Evolutionary conservation across 2,888 invertebrate genomes (phyloP).

Genomic region (Leucania comma): DNA sequence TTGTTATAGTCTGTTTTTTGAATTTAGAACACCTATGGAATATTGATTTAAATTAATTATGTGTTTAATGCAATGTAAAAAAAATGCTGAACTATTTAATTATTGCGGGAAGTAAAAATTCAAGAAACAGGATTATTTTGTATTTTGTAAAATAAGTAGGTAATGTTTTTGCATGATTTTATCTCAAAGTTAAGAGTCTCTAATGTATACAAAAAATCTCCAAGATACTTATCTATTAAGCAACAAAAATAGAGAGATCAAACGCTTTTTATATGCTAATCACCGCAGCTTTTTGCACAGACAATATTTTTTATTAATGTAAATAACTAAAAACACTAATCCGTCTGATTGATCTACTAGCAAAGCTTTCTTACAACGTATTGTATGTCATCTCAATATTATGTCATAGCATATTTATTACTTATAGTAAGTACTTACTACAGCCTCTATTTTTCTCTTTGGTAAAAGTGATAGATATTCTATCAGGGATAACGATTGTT

Average conservation of each 20-base stretch:
- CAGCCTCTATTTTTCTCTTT: background rate
- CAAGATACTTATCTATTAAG: background rate
- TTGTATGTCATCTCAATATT: background rate
- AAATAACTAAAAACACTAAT: conserved; percentile 29
- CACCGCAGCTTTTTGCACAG: conserved; percentile 39
- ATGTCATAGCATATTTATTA: no score
- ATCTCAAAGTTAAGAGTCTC: background rate
- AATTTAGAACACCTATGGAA: background rate
- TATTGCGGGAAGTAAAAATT: background rate
- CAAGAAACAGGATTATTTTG: background rate
- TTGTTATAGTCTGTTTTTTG: conserved; percentile 12
- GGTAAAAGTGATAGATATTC: background rate
- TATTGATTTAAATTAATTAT: background rate
- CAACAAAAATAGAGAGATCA: background rate
- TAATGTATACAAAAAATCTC: background rate
- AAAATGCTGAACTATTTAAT: background rate
- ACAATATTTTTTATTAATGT: conserved; percentile 15
- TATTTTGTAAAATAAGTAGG: background rate
- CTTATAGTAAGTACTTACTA: background rate
- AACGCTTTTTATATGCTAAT: conserved; percentile 15
- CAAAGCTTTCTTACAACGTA: no score
- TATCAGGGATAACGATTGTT: background rate
- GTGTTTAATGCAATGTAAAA: background rate
- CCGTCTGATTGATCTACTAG: conserved; percentile 8
- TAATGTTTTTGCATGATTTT: background rate